A percentile compares a stretch with the other conserved stretches of the same genome.
Conservation (phyloP, 2,797 vertebrate species). For the Lates japonicus region DNA sequence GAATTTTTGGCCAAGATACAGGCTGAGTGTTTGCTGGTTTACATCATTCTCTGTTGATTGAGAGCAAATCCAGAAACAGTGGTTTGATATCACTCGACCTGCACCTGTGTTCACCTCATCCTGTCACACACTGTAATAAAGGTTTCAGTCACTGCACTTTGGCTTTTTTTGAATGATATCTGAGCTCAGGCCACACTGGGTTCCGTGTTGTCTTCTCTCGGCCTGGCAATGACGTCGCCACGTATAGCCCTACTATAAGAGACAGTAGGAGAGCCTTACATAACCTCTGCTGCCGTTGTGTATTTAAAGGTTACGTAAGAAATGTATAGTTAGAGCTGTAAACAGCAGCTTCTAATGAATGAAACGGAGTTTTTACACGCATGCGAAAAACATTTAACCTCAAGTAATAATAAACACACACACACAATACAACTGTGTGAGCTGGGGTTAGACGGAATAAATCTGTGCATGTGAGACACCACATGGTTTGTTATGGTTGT, state of each 20-base stretch:
- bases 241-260: slow-evolving; percentile 50
- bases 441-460: neutral
- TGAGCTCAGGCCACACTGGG: slow-evolving; percentile 9
- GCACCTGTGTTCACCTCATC: neutral
- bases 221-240: slow-evolving; percentile 68
- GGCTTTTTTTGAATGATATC: neutral
- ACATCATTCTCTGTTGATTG: too few species aligned
- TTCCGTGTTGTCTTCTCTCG: slow-evolving; percentile 19
- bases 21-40: neutral
- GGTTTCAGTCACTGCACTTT: neutral
- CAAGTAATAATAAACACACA: too few species aligned
- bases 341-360: neutral
- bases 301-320: slow-evolving; percentile 75
- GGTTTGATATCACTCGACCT: neutral
- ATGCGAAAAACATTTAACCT: neutral
- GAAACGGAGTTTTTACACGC: neutral
- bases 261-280: slow-evolving; percentile 67
- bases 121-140: neutral
- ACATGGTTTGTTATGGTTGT: slow-evolving; percentile 26
- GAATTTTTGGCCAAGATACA: neutral
- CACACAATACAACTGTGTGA: too few species aligned
- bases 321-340: slow-evolving; percentile 32
- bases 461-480: slow-evolving; percentile 7
- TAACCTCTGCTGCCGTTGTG: slow-evolving; percentile 65
- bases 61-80: neutral